A percentile compares a stretch with the other conserved stretches of the same genome.
Conservation (phyloP, 2,888 invertebrate species). For the Asteroscopus sphinx region DNA sequence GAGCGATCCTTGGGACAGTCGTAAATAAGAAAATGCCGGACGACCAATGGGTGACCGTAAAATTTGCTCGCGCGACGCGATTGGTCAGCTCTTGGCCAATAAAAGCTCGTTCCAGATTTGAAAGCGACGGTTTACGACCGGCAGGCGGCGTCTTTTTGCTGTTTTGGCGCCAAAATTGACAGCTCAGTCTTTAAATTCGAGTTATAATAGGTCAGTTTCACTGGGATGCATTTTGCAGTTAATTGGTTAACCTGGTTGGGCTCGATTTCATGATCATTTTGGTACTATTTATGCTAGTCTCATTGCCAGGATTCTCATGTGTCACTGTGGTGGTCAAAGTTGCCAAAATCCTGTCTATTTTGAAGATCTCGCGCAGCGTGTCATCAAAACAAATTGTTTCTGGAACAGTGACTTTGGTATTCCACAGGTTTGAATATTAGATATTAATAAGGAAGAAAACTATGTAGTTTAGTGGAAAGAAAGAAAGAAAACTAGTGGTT, state of each 20-base stretch:
- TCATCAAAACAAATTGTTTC: not conserved
- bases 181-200: slow-evolving; percentile 64
- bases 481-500: too few relatives aligned
- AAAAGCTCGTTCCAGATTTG: slow-evolving; percentile 81
- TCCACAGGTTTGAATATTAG: too few relatives aligned
- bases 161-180: slow-evolving; percentile 89
- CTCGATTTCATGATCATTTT: slow-evolving; percentile 28
- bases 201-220: slow-evolving; percentile 65
- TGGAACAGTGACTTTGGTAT: too few relatives aligned
- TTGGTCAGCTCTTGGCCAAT: slow-evolving; percentile 84
- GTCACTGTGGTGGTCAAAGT: slow-evolving; percentile 2
- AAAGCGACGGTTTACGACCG: slow-evolving; percentile 88
- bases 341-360: slow-evolving; percentile 28
- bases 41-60: slow-evolving; percentile 83
- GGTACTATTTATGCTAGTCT: slow-evolving; percentile 15
- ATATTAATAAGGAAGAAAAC: too few relatives aligned
- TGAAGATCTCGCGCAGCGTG: not conserved
- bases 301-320: slow-evolving; percentile 27
- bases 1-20: slow-evolving; percentile 86
- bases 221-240: slow-evolving; percentile 51
- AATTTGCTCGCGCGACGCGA: slow-evolving; percentile 80
- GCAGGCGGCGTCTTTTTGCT: slow-evolving; percentile 84
- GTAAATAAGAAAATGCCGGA: slow-evolving; percentile 85
- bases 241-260: slow-evolving; percentile 58
- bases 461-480: too few relatives aligned